Conservation (phyloP, 2,888 invertebrate genomes). For the Orthosia gracilis region DNA sequence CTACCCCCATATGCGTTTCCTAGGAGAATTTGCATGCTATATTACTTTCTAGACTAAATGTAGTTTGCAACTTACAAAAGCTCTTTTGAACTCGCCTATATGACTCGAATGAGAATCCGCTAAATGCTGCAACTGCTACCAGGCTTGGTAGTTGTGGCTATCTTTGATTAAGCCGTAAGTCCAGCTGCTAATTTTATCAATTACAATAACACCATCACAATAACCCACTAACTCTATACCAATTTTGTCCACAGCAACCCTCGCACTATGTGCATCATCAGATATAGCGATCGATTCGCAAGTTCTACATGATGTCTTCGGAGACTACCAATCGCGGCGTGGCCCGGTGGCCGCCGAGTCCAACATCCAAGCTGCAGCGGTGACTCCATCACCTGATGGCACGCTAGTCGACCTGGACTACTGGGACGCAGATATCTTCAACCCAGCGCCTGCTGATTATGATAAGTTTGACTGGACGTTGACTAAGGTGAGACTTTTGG, state of each 20-base stretch:
- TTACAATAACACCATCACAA: neutral
- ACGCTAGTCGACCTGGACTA: conserved; percentile 76
- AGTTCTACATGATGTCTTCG: conserved; percentile 76
- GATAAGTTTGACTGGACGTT: conserved; percentile 93
- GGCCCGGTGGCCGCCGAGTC: conserved; percentile 37
- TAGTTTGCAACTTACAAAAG: neutral
- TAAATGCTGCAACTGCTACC: too few species aligned
- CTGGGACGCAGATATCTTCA: conserved; percentile 76
- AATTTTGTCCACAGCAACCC: conserved; percentile 66
- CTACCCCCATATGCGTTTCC: neutral
- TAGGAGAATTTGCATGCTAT: neutral
- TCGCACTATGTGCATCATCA: conserved; percentile 65
- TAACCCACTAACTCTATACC: neutral
- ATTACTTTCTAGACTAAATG: neutral
- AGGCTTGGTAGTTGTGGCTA: neutral
- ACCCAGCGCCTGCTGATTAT: conserved; percentile 79
- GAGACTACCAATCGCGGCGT: conserved; percentile 50
- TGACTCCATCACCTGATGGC: conserved; percentile 69
- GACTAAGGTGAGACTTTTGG: conserved; percentile 87
- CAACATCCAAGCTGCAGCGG: conserved; percentile 70
- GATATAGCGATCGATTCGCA: conserved; percentile 67
- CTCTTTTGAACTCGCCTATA: too few species aligned
- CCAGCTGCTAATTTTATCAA: neutral
- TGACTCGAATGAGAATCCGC: neutral
- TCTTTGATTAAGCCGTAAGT: neutral